phyloP scores from a whole-genome alignment of 2,113 vertebrate species.

The Furnarius figulus region DNA sequence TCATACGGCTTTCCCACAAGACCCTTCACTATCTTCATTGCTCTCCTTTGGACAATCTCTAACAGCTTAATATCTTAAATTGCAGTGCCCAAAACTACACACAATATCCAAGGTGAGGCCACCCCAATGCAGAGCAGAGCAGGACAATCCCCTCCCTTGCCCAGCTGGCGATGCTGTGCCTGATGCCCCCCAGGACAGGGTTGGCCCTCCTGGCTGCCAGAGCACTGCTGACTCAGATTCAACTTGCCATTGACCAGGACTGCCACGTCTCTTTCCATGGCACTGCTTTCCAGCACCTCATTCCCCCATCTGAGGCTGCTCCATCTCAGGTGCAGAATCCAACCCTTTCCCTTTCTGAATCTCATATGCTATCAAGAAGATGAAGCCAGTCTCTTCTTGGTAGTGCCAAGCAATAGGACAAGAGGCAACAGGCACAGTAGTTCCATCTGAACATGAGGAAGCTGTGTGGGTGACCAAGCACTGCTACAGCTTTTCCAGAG shows the following conservation, averaged over 20 bases:
- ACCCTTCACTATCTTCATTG: neutral
- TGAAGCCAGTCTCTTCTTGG: neutral
- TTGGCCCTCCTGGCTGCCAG: neutral
- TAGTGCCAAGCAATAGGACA: neutral
- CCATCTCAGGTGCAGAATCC: neutral
- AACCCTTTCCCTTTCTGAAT: neutral
- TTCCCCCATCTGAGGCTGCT: neutral
- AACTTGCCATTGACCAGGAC: neutral
- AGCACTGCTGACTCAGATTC: neutral
- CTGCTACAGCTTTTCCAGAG: neutral
- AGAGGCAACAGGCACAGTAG: neutral
- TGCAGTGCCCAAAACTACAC: neutral
- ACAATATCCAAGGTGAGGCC: neutral
- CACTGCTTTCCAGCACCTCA: neutral
- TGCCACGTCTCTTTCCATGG: neutral
- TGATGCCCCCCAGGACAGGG: neutral
- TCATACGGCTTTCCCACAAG: neutral
- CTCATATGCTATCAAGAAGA: neutral
- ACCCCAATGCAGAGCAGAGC: neutral
- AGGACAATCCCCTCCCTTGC: neutral
- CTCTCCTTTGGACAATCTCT: neutral
- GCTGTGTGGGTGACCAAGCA: neutral
- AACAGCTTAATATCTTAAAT: neutral
- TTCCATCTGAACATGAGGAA: neutral
- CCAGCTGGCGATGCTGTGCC: neutral